These are phyloP conservation scores for Xylocopa sonorina DNA, from an alignment of 1,140 invertebrate species.

Conservation along the genomic window DNA sequence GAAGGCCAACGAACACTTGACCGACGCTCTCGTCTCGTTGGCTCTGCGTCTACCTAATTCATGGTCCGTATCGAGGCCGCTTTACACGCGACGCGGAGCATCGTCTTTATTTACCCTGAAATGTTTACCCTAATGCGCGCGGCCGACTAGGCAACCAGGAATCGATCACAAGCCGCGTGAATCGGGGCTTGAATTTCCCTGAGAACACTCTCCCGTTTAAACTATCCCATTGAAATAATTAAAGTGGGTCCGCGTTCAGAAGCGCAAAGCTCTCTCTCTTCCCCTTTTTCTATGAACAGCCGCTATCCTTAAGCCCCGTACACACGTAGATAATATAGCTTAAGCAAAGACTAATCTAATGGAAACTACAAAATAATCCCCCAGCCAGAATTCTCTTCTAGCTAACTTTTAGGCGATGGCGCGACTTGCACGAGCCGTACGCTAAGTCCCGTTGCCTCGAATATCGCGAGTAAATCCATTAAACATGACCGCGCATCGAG, in stretches of 20 bases:
- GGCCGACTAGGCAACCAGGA: not conserved
- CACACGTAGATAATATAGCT: too few relatives aligned
- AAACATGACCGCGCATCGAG: not conserved
- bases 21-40: conserved; percentile 3
- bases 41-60: not conserved
- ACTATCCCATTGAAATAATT: too few relatives aligned
- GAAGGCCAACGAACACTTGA: not conserved
- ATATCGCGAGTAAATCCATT: conserved; percentile 32
- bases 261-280: too few relatives aligned
- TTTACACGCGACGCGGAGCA: not conserved
- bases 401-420: not conserved
- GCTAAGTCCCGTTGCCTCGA: not conserved
- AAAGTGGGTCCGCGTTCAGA: too few relatives aligned
- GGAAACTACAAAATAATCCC: not conserved
- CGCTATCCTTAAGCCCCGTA: too few relatives aligned
- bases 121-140: not conserved
- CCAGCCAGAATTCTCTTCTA: not conserved
- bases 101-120: conserved; percentile 11
- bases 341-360: not conserved
- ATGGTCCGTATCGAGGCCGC: not conserved
- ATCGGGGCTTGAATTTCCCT: not conserved
- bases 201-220: not conserved
- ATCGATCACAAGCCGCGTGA: conserved; percentile 5
- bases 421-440: not conserved
- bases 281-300: too few relatives aligned